Percentiles rank a stretch among this genome's conserved stretches.
Evolutionary conservation across 2,113 vertebrate species (phyloP).

Genomic region (Stigmatopora nigra): DNA sequence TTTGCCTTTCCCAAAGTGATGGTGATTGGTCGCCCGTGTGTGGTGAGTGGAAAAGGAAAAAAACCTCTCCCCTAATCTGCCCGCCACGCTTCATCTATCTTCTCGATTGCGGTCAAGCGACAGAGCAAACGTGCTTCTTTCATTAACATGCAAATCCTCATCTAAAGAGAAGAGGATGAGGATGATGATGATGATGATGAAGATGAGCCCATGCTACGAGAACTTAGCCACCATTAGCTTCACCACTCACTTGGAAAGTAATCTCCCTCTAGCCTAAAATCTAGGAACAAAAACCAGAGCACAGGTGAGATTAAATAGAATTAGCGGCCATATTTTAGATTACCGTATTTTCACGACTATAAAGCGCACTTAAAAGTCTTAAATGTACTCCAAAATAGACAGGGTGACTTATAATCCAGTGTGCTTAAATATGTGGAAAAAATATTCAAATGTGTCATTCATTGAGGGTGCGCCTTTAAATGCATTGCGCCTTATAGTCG

Average conservation of each 20-base stretch:
- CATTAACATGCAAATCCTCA: conserved; percentile 82
- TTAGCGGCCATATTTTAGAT: too few relatives aligned
- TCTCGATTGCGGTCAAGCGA: conserved; percentile 53
- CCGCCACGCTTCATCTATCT: conserved; percentile 65
- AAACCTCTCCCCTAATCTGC: conserved; percentile 8
- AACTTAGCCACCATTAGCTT: conserved; percentile 60
- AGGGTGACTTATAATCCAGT: too few relatives aligned
- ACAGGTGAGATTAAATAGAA: conserved; percentile 71
- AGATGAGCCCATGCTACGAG: conserved; percentile 42
- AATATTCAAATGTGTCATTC: too few relatives aligned
- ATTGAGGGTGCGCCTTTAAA: too few relatives aligned
- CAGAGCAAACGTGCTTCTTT: conserved; percentile 69
- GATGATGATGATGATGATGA: conserved; percentile 8
- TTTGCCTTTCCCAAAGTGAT: neutral
- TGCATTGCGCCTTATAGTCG: too few relatives aligned
- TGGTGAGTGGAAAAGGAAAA: too few relatives aligned
- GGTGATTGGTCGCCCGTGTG: neutral
- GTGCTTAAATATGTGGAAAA: too few relatives aligned
- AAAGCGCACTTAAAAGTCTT: too few relatives aligned
- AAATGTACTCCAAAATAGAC: too few relatives aligned
- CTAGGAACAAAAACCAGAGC: conserved; percentile 64
- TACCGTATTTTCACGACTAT: too few relatives aligned
- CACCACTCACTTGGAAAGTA: conserved; percentile 61
- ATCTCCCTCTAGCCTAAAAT: conserved; percentile 58
- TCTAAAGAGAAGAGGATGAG: conserved; percentile 56